Percentiles rank a stretch among this genome's conserved stretches.
Conservation (phyloP, 2,888 invertebrate species). For the Taphrorychus bicolor region DNA sequence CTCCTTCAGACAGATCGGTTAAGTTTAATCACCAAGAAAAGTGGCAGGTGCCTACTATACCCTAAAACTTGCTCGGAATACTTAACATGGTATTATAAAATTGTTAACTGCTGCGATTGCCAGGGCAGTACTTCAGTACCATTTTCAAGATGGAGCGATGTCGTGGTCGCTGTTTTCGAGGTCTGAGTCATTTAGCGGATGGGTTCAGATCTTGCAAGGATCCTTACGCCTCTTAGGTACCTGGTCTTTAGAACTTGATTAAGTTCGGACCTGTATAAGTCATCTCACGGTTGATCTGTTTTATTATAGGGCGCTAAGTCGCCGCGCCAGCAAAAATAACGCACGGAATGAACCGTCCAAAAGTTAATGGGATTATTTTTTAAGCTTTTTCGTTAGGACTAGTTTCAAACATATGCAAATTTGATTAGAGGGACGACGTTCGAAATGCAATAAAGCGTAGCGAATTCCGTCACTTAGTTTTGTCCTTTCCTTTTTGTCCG, state of each 20-base stretch:
- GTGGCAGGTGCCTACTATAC: conserved; percentile 42
- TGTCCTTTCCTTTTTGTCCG: background rate
- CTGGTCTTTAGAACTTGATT: background rate
- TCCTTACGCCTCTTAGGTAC: too few species aligned
- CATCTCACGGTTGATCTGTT: conserved; percentile 41
- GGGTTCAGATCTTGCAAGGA: too few species aligned
- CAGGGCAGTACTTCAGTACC: background rate
- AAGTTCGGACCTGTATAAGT: conserved; percentile 29
- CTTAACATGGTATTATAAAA: conserved; percentile 40
- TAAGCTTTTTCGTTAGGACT: conserved; percentile 30
- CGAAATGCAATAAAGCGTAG: conserved; percentile 16
- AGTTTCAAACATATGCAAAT: conserved; percentile 38
- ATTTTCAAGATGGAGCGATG: background rate
- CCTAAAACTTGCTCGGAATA: conserved; percentile 41
- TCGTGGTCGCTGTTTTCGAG: too few species aligned
- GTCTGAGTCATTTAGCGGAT: too few species aligned
- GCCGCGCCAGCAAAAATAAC: conserved; percentile 40
- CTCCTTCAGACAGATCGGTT: conserved; percentile 40
- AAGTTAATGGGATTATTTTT: conserved; percentile 43
- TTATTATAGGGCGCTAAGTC: conserved; percentile 43
- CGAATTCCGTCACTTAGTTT: conserved; percentile 7
- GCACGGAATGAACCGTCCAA: conserved; percentile 35
- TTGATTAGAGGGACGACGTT: conserved; percentile 25
- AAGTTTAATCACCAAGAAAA: conserved; percentile 41
- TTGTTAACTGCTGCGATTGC: conserved; percentile 29